Conservation (phyloP, 2,797 vertebrate species). For the Phaenicophaeus curvirostris region DNA sequence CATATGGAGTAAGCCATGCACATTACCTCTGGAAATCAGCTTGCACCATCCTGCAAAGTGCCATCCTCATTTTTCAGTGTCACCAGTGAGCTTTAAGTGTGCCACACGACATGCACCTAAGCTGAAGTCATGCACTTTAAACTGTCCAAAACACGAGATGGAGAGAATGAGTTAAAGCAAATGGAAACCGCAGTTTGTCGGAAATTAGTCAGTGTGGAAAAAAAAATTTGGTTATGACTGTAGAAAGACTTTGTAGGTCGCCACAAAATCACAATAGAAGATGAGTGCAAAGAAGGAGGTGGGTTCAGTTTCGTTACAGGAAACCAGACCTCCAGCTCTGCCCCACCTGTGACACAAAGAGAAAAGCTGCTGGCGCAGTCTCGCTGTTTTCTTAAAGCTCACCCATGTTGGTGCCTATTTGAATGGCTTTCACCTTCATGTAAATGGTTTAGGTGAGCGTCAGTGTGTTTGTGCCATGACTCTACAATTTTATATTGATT, state of each 20-base stretch:
- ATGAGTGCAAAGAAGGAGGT: background rate
- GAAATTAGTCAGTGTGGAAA: slow-evolving; percentile 8
- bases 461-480: background rate
- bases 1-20: background rate
- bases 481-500: background rate
- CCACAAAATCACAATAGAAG: background rate
- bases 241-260: background rate
- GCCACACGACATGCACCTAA: background rate
- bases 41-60: background rate
- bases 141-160: background rate
- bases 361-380: background rate
- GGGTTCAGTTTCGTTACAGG: background rate
- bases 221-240: background rate
- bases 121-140: background rate
- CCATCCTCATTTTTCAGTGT: background rate
- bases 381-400: background rate
- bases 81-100: background rate
- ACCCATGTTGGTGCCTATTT: fast-evolving
- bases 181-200: background rate
- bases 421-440: background rate
- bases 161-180: background rate
- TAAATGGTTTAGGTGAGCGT: background rate
- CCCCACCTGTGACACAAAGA: background rate
- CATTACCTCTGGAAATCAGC: background rate
- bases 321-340: background rate